Base-by-base conservation (phyloP, 92 coral and sea anemone species). In the Chrysogorgia sp. region DNA sequence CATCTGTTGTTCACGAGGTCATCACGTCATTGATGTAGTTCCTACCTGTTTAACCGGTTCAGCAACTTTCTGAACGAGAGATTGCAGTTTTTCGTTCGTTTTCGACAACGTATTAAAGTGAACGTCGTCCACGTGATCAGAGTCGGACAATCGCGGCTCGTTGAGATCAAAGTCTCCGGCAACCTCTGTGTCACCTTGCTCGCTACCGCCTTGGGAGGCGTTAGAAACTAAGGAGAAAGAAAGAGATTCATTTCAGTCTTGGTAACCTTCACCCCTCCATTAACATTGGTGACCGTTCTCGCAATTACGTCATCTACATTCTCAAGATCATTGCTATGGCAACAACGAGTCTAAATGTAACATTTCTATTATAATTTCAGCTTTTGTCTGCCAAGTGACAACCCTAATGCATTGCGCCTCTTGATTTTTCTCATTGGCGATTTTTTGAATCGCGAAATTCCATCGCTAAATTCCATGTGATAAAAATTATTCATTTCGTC, bases 141-240 rank as follows among this genome's bases (percentile, higher is more conserved):
- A 72, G n/a, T 52, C 63, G 24, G 79, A 32, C 22, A 65, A 40
- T n/a, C 79, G 79, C 23, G 31, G 79, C n/a, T 72, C 79, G 65
- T 32, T 56, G 45, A 33, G 26, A 30, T 72, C 79, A 72, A 55
- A 72, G 7, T 53, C 65, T 34, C 55, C 79, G 8, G 79, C 63
- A 10, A 30, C 58, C 28, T 72, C 79, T 7, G 79, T 56, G 79
- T 72, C 79, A 8, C 58, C 79, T 26, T 53, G 79, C n/a, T 72
- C 79, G 23, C 79, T 72, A 14, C 79, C 79, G 2, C 79, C 79
- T 41, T 72, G 79, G 55, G 79, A 72, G 0, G 79, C 79, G 37
- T 72, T 72, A 0, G 79, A 53, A 1, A 65, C 79, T 72, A 45
- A 53, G 31, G 1, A 72, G 14, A 53, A 43, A 26, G 47, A 47